Percentiles rank a stretch among this genome's conserved stretches.
Conservation (phyloP, 1,140 invertebrate species). For the Drosophila subpulchrella region DNA sequence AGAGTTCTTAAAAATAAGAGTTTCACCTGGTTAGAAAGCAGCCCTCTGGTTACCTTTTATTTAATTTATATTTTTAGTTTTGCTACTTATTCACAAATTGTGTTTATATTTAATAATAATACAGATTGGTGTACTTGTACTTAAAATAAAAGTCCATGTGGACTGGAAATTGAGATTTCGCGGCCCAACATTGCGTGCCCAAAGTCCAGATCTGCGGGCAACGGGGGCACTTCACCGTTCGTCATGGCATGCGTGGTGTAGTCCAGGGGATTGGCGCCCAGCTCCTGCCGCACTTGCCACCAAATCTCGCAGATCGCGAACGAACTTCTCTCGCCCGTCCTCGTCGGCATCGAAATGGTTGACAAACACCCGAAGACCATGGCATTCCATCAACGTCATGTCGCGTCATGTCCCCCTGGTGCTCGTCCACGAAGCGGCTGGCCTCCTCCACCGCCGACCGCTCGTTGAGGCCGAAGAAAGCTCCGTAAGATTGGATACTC, state of each 20-base stretch:
- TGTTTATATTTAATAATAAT: too few relatives aligned
- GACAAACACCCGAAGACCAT: constrained; percentile 92
- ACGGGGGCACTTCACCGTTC: constrained; percentile 87
- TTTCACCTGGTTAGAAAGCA: not conserved
- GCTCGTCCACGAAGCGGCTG: too few relatives aligned
- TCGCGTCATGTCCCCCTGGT: too few relatives aligned
- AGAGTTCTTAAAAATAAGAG: constrained; percentile 20
- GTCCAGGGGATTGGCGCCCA: constrained; percentile 88
- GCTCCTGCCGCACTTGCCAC: constrained; percentile 87
- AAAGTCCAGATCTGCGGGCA: constrained; percentile 87
- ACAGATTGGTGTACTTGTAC: too few relatives aligned
- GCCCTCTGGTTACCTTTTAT: too few relatives aligned
- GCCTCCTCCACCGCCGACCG: too few relatives aligned
- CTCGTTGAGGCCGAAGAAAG: too few relatives aligned
- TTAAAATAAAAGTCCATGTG: too few relatives aligned
- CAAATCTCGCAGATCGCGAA: constrained; percentile 86
- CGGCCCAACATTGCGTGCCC: constrained; percentile 97
- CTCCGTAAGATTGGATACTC: too few relatives aligned
- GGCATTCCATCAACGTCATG: constrained; percentile 89
- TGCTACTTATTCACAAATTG: too few relatives aligned
- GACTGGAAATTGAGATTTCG: too few relatives aligned
- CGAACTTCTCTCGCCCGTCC: constrained; percentile 88
- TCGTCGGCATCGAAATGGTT: constrained; percentile 89
- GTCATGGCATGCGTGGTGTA: constrained; percentile 86
- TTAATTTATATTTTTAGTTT: too few relatives aligned